These are phyloP conservation scores for Lottia gigantea DNA, from an alignment of 2,888 invertebrate species.

Conservation along the genomic window DNA sequence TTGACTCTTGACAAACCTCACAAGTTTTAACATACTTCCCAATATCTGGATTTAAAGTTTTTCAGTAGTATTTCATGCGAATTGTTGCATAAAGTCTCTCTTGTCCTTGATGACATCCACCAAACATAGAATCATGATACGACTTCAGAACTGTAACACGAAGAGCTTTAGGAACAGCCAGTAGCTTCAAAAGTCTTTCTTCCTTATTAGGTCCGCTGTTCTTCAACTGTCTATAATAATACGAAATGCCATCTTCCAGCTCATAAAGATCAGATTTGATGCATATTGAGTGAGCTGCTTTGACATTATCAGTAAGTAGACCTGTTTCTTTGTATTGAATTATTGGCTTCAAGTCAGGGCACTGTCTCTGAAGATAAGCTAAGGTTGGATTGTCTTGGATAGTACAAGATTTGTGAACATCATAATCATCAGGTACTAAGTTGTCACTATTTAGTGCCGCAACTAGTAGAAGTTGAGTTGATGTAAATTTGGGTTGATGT, in stretches of 20 bases:
- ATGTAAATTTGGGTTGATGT: not conserved
- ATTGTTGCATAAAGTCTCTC: conserved; percentile 17
- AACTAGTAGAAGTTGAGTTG: not conserved
- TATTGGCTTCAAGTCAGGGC: not conserved
- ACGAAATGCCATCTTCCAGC: conserved; percentile 10
- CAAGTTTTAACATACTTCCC: conserved; percentile 24
- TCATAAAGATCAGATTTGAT: not conserved
- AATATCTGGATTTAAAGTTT: conserved; percentile 24
- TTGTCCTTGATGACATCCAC: conserved; percentile 23
- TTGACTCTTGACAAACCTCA: conserved; percentile 24
- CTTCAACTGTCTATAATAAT: conserved; percentile 19
- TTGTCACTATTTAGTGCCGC: not conserved
- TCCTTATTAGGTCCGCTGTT: conserved; percentile 11
- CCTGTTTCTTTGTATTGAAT: not conserved
- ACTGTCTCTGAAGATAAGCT: conserved; percentile 19
- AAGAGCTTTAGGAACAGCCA: conserved; percentile 21
- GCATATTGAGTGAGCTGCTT: not conserved
- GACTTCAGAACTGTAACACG: conserved; percentile 23
- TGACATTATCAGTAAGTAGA: not conserved
- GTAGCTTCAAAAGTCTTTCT: not conserved
- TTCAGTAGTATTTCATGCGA: conserved; percentile 24
- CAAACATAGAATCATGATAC: conserved; percentile 21
- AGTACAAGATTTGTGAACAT: not conserved
- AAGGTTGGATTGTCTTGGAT: not conserved
- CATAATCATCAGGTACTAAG: not conserved